A percentile compares a stretch with the other conserved stretches of the same genome.
phyloP scores from a whole-genome alignment of 2,113 vertebrate genomes.

The Oxyruncus cristatus region DNA sequence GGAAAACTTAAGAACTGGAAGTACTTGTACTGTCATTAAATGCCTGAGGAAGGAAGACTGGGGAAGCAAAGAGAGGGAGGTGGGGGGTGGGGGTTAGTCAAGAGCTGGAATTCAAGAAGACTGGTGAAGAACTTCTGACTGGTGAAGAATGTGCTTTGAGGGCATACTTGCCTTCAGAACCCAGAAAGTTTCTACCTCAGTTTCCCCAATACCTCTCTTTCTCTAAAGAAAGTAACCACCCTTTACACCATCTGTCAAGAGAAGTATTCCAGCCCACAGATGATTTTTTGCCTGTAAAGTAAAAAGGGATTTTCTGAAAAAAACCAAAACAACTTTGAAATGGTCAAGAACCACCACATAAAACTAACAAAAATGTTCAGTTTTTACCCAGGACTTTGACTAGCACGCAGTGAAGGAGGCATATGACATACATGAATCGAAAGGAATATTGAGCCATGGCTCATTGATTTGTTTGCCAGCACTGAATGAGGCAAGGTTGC shows the following conservation, averaged over 20 bases:
- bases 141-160: not conserved
- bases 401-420: not conserved
- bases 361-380: not conserved
- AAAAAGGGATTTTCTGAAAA: not conserved
- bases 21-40: not conserved
- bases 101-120: not conserved
- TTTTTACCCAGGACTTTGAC: not conserved
- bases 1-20: not conserved
- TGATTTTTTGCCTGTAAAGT: fast-evolving
- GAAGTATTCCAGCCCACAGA: fast-evolving
- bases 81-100: not conserved
- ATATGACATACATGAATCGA: not conserved
- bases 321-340: not conserved
- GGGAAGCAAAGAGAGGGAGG: not conserved
- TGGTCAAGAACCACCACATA: not conserved
- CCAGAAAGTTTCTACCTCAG: not conserved
- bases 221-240: not conserved
- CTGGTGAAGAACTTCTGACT: not conserved
- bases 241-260: not conserved
- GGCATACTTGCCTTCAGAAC: not conserved
- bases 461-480: not conserved
- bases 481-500: not conserved
- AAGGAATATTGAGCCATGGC: not conserved
- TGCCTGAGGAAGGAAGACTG: not conserved
- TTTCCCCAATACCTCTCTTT: not conserved